phyloP scores from a whole-genome alignment of 2,888 invertebrate genomes.

The Cantharis lateralis region DNA sequence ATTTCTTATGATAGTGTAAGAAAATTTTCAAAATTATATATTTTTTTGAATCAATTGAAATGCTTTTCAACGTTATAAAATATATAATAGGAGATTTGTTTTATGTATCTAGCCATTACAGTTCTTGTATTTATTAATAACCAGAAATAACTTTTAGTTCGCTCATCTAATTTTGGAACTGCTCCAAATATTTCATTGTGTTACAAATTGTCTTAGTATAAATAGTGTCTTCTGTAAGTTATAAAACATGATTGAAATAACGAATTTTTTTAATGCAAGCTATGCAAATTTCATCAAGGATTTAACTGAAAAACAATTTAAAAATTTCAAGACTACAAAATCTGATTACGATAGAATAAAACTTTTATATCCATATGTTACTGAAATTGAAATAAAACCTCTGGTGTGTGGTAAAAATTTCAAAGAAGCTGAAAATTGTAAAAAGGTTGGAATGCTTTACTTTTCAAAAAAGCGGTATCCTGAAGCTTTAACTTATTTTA shows the following conservation, averaged over 20 bases:
- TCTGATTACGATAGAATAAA: slow-evolving; percentile 69
- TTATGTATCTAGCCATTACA: not conserved
- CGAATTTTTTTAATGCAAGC: slow-evolving; percentile 12
- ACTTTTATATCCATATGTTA: slow-evolving; percentile 60
- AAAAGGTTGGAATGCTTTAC: slow-evolving; percentile 72
- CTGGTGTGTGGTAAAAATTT: slow-evolving; percentile 61
- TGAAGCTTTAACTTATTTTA: slow-evolving; percentile 72
- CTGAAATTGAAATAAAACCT: slow-evolving; percentile 46
- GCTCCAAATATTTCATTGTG: not conserved
- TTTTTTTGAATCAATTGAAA: no score
- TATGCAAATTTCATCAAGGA: slow-evolving; percentile 1
- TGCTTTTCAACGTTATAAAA: not conserved
- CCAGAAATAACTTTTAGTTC: not conserved
- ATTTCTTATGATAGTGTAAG: no score
- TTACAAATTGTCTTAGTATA: not conserved
- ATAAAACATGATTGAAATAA: slow-evolving; percentile 4
- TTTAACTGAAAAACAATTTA: not conserved
- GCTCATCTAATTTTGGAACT: not conserved
- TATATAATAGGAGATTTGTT: not conserved
- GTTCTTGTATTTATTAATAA: not conserved
- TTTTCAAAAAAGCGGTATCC: slow-evolving; percentile 74
- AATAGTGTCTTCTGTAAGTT: not conserved
- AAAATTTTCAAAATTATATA: no score
- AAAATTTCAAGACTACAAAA: slow-evolving; percentile 62
- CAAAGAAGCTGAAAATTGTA: slow-evolving; percentile 65